phyloP scores from a whole-genome alignment of 2,888 invertebrate genomes.

The Sacculina carcini region DNA sequence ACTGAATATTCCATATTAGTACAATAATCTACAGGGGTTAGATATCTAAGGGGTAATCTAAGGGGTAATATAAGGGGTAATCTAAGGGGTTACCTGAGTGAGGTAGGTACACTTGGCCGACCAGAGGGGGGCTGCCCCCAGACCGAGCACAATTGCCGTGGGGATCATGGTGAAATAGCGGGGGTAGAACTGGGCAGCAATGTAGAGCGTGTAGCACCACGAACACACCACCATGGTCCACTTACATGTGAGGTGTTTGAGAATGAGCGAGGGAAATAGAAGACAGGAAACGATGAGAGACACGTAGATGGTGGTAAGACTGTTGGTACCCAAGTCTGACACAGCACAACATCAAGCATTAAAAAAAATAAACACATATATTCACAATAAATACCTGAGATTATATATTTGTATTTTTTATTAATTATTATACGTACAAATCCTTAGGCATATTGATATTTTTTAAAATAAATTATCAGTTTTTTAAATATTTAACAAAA shows the following conservation, averaged over 20 bases:
- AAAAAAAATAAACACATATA: too few relatives aligned
- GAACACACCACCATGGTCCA: conserved; percentile 80
- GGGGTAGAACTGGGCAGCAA: conserved; percentile 77
- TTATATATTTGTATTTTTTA: too few relatives aligned
- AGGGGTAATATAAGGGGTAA: too few relatives aligned
- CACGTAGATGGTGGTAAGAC: conserved; percentile 68
- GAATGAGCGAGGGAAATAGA: conserved; percentile 74
- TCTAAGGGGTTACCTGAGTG: conserved; percentile 24
- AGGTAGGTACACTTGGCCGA: conserved; percentile 88
- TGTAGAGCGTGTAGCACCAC: conserved; percentile 78
- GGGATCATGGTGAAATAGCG: conserved; percentile 58
- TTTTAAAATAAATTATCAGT: too few relatives aligned
- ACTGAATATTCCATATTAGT: too few relatives aligned
- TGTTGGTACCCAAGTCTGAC: conserved; percentile 69
- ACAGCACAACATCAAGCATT: not conserved
- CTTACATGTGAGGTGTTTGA: conserved; percentile 54
- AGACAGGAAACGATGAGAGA: conserved; percentile 80
- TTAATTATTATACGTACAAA: too few relatives aligned
- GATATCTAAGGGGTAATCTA: too few relatives aligned
- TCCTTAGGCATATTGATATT: too few relatives aligned
- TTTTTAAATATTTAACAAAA: too few relatives aligned
- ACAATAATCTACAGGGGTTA: too few relatives aligned
- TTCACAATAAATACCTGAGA: too few relatives aligned
- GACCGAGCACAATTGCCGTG: conserved; percentile 69
- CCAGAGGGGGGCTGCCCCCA: conserved; percentile 94